Evolutionary conservation across 2,113 vertebrate genomes (phyloP), one percentile per base, ranked within the genome.

Genomic region (Circaetus gallicus): DNA sequence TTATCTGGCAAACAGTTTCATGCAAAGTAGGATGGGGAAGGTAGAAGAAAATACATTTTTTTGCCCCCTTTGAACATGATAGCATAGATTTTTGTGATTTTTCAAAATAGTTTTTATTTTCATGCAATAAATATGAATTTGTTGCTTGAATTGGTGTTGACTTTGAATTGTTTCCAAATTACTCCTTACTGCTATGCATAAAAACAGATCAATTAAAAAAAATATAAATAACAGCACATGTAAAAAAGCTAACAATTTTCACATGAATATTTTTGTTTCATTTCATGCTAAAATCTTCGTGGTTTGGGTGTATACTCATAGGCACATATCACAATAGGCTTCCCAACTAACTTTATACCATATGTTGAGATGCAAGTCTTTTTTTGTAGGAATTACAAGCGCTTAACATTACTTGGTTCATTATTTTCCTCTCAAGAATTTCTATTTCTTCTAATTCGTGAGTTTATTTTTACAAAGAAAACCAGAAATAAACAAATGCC

Each of bases 391-490:
- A 81, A 61, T 32, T 72, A 49, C 19, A 71, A 77, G 10, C 4
- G 34, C 8, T 86, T 70, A 69, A 32, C 2, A 25, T 47, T 77
- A 34, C 3, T 71, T 79, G 3, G 16, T 45, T 55, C 34, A 63
- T 92, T 88, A 61, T 88, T 89, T 70, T 80, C 29, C 34, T 70
- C 19, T 63, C 17, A 80, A 76, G 21, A 82, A 36, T 69, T 94
- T 79, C 0, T 70, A 4, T 84, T 84, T 76, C 10, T 71, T 87
- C 38, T 84, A 55, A 82, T 74, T 56, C 61, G 8, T 53, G 24
- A 28, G 7, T 80, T 93, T 55, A 55, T 53, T 91, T 89, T 88
- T 92, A 66, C 56, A 83, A 97, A 91, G 56, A 85, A 94, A 92
- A 67, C 4, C 5, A 78, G 29, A 81, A 73, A 81, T 53, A 90